phyloP scores from a whole-genome alignment of 2,797 vertebrate genomes.

The Lagorchestes hirsutus region DNA sequence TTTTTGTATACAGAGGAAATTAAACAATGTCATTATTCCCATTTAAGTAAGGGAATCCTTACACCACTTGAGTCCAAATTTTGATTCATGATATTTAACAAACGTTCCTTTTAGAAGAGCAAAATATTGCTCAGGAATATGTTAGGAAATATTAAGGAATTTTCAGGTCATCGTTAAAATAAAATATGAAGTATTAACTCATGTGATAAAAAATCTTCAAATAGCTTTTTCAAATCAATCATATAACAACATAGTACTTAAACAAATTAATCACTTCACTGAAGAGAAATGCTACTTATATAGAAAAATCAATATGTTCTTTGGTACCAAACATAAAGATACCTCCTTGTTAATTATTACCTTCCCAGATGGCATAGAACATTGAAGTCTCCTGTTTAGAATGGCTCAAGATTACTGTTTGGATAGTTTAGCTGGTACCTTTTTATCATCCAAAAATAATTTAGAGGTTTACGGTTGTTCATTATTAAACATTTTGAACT shows the following conservation, averaged over 20 bases:
- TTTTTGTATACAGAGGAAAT: conserved; percentile 49
- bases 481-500: conserved; percentile 65
- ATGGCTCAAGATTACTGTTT: conserved; percentile 52
- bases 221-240: conserved; percentile 68
- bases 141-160: conserved; percentile 61
- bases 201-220: conserved; percentile 56
- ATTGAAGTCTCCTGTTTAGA: conserved; percentile 59
- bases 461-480: conserved; percentile 57
- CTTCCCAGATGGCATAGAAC: conserved; percentile 70
- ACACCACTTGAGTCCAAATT: conserved; percentile 35
- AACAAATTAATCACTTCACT: conserved; percentile 68
- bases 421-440: conserved; percentile 59
- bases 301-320: conserved; percentile 84
- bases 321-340: conserved; percentile 89
- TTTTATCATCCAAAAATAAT: conserved; percentile 47
- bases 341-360: conserved; percentile 76
- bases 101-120: conserved; percentile 49
- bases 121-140: conserved; percentile 52
- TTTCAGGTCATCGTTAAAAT: conserved; percentile 65
- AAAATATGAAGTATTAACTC: conserved; percentile 64
- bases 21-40: conserved; percentile 20
- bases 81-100: conserved; percentile 47
- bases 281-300: conserved; percentile 61
- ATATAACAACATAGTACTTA: conserved; percentile 71
- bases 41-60: conserved; percentile 22